phyloP scores from a whole-genome alignment of 2,888 invertebrate genomes.

The Rotaria magnacalcarata region DNA sequence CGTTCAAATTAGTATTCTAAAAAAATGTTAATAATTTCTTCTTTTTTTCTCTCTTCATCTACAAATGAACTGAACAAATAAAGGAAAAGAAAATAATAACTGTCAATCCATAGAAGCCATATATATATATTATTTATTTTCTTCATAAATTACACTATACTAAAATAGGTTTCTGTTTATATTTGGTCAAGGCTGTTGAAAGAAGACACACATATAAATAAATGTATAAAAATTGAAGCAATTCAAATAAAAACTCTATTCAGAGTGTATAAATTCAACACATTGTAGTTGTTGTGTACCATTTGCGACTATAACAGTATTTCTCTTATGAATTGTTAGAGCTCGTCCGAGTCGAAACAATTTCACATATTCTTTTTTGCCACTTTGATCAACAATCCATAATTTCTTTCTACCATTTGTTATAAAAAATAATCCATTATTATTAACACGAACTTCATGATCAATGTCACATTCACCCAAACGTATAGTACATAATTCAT shows the following conservation, averaged over 20 bases:
- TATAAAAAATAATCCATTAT: not conserved
- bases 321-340: not conserved
- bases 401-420: constrained; percentile 11
- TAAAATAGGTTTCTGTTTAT: not conserved
- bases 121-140: not conserved
- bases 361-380: constrained; percentile 9
- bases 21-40: not conserved
- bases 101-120: not conserved
- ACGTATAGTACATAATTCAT: not conserved
- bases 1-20: not conserved
- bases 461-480: constrained; percentile 26
- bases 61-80: not conserved
- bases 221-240: not conserved
- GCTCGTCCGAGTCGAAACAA: not conserved
- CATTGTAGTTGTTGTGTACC: constrained; percentile 32
- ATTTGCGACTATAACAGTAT: not conserved
- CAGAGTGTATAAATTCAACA: not conserved
- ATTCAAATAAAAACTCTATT: not conserved
- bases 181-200: not conserved
- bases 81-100: not conserved
- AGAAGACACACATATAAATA: not conserved
- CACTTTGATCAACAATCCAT: constrained; percentile 9
- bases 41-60: not conserved
- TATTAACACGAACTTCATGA: constrained; percentile 19
- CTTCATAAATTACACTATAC: not conserved